A percentile compares a stretch with the other conserved stretches of the same genome.
Evolutionary conservation across 2,797 vertebrate genomes (phyloP).

Genomic region (Sciurus vulgaris): DNA sequence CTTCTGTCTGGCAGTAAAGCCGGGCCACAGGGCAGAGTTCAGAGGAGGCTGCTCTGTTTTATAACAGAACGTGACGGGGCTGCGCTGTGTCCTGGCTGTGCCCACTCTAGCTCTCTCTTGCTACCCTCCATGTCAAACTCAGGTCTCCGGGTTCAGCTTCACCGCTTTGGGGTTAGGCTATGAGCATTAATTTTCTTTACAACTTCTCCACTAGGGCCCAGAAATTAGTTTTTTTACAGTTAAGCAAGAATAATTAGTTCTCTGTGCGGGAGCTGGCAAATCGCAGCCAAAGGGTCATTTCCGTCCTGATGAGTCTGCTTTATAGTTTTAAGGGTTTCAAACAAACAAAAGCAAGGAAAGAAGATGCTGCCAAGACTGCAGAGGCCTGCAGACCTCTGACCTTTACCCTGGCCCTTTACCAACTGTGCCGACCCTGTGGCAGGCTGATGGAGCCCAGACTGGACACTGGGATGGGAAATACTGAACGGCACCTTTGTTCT

Average conservation of each 20-base stretch:
- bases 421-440: not conserved
- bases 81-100: accelerated
- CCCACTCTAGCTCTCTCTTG: not conserved
- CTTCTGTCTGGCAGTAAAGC: not conserved
- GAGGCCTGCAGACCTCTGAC: not conserved
- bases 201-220: not conserved
- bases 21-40: accelerated
- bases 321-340: not conserved
- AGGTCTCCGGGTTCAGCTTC: not conserved
- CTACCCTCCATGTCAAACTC: not conserved
- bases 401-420: not conserved
- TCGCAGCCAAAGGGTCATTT: not conserved
- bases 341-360: not conserved
- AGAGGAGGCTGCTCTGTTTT: not conserved
- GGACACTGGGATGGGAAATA: not conserved
- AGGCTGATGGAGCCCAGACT: not conserved
- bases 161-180: not conserved
- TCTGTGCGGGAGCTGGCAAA: not conserved
- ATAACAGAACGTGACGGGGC: too few species aligned
- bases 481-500: constrained; percentile 9
- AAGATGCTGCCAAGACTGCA: not conserved
- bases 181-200: not conserved
- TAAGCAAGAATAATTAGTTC: not conserved
- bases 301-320: not conserved
- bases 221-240: not conserved